Conservation (phyloP, 2,113 vertebrate genomes). For the Crotalus tigris region DNA sequence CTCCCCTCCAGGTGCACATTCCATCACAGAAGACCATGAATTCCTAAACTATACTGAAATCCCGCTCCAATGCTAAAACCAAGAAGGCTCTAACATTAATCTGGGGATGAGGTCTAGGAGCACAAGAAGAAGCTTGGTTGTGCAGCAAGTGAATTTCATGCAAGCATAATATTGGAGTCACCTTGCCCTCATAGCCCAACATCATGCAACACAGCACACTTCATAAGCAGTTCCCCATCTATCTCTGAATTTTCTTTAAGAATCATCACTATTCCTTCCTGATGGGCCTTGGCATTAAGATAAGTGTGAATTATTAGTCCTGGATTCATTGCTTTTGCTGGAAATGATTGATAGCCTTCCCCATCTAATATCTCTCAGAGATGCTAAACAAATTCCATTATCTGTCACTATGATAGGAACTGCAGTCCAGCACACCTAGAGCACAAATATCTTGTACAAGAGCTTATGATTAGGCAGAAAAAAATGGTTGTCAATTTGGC, state of each 20-base stretch:
- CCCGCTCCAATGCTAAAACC: background rate
- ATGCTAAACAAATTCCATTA: background rate
- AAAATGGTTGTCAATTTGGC: background rate
- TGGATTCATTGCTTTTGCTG: too few species aligned
- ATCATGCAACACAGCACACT: too few species aligned
- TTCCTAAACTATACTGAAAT: background rate
- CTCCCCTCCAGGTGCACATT: background rate
- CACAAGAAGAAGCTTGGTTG: too few species aligned
- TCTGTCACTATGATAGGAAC: background rate
- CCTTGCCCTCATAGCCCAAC: too few species aligned
- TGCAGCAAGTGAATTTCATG: too few species aligned
- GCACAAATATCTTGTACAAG: background rate
- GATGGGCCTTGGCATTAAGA: too few species aligned
- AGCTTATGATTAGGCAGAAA: background rate
- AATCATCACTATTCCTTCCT: too few species aligned
- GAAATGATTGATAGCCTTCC: background rate
- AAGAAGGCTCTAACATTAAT: background rate
- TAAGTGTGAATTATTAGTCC: too few species aligned
- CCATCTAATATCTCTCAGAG: background rate
- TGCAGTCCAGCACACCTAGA: background rate
- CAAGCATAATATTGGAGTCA: too few species aligned
- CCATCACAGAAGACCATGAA: background rate
- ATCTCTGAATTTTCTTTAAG: too few species aligned
- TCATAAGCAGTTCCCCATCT: too few species aligned
- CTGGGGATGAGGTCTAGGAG: too few species aligned